These are phyloP conservation scores for Holocentrus rufus DNA, from an alignment of 2,797 vertebrate species.

Conservation along the genomic window DNA sequence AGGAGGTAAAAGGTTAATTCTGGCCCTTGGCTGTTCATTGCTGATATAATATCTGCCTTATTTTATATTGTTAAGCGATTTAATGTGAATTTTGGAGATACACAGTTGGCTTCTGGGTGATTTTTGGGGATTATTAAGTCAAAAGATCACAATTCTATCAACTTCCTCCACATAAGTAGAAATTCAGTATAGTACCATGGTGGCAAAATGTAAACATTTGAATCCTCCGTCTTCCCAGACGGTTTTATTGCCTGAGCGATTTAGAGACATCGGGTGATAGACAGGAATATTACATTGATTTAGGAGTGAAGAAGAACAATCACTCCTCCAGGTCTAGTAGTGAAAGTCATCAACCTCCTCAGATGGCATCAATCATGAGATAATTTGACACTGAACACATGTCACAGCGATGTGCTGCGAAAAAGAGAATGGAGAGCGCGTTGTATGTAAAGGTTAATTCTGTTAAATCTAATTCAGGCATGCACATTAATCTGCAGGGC, in stretches of 20 bases:
- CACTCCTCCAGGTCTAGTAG: conserved; percentile 24
- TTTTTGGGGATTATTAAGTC: conserved; percentile 10
- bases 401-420: conserved; percentile 59
- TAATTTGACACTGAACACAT: conserved; percentile 59
- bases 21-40: not conserved
- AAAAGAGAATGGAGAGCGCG: conserved; percentile 11
- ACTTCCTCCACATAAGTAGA: not conserved
- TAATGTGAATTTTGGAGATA: not conserved
- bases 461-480: conserved; percentile 30
- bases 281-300: conserved; percentile 52
- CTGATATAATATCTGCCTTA: not conserved
- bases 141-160: not conserved
- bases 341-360: conserved; percentile 45
- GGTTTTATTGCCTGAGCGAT: conserved; percentile 50
- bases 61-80: not conserved
- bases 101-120: not conserved
- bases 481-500: not conserved
- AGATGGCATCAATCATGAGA: conserved; percentile 57
- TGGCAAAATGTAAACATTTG: conserved; percentile 18
- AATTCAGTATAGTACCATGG: not conserved
- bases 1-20: conserved; percentile 24
- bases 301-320: conserved; percentile 42
- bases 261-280: conserved; percentile 31
- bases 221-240: conserved; percentile 39
- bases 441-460: conserved; percentile 50